Percentiles rank a stretch among this genome's conserved stretches.
These are phyloP conservation scores for Vultur gryphus DNA, from an alignment of 2,797 vertebrate species.

Conservation along the genomic window DNA sequence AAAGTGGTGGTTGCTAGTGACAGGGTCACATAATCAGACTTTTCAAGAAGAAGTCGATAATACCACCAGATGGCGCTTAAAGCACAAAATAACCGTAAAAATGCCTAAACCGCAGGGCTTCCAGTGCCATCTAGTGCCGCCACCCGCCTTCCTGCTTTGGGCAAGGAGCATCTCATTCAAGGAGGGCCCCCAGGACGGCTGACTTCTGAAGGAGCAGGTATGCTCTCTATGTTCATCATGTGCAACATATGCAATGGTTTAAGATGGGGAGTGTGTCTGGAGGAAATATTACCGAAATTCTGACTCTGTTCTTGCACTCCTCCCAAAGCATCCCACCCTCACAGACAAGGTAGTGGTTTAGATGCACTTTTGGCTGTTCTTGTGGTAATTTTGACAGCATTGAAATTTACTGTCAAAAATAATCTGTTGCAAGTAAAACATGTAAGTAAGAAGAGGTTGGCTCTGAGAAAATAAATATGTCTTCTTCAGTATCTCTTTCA, in stretches of 20 bases:
- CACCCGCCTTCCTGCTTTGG: neutral
- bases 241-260: neutral
- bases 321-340: neutral
- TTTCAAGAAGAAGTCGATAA: neutral
- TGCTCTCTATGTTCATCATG: neutral
- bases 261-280: neutral
- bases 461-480: neutral
- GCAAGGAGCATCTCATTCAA: rapidly evolving
- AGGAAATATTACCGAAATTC: neutral
- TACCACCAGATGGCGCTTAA: slow-evolving; percentile 28
- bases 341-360: neutral
- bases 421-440: neutral
- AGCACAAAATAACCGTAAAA: neutral
- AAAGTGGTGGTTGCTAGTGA: neutral
- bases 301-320: neutral
- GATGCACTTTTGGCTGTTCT: neutral
- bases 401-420: neutral
- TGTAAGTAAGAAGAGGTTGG: neutral
- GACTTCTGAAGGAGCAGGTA: neutral
- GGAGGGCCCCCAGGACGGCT: neutral
- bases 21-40: neutral
- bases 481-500: neutral
- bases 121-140: slow-evolving; percentile 48
- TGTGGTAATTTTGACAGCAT: rapidly evolving
- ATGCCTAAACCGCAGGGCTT: neutral